Evolutionary conservation across 2,797 vertebrate genomes (phyloP).

Genomic region (Bradypus variegatus): DNA sequence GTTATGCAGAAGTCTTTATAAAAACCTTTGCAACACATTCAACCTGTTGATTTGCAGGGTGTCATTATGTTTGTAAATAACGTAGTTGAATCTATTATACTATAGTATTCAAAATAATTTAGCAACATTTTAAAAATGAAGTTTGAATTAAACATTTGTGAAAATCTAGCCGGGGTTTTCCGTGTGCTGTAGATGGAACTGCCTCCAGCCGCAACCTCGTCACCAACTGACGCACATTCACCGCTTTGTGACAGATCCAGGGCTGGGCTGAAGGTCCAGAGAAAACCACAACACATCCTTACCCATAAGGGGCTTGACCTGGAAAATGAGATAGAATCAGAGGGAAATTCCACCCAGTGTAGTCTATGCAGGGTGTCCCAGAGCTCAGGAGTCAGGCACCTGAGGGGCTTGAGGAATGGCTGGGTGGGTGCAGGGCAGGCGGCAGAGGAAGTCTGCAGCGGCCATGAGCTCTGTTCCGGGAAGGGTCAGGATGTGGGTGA

Average conservation of each 20-base stretch:
- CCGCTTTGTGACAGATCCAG: not conserved
- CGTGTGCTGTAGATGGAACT: not conserved
- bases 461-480: not conserved
- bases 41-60: not conserved
- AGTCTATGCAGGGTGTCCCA: rapidly evolving
- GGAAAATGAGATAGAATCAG: not conserved
- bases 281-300: not conserved
- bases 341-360: not conserved
- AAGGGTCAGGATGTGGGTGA: not conserved
- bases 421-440: rapidly evolving
- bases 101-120: not conserved
- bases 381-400: not conserved
- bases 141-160: not conserved
- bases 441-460: not conserved
- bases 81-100: not conserved
- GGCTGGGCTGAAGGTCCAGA: not conserved
- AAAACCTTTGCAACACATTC: not conserved
- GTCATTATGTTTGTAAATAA: not conserved
- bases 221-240: not conserved
- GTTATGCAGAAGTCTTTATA: not conserved
- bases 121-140: not conserved
- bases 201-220: not conserved
- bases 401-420: not conserved
- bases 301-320: not conserved
- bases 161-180: not conserved